These are phyloP conservation scores for Aleiodes testaceus DNA, from an alignment of 2,888 invertebrate genomes.

Conservation along the genomic window DNA sequence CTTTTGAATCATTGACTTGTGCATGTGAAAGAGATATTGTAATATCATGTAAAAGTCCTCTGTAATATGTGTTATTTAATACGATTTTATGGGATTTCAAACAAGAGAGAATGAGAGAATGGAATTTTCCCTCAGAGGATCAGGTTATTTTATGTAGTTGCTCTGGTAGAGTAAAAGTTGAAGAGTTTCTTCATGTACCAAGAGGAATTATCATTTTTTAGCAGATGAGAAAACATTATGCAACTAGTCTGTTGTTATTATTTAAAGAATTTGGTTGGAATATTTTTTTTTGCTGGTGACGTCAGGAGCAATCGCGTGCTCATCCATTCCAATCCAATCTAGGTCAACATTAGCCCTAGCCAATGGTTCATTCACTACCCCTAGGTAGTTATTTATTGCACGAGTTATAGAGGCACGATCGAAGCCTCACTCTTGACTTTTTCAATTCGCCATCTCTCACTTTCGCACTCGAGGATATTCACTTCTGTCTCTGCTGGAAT, in stretches of 20 bases:
- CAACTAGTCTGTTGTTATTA: too few species aligned
- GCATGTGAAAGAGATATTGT: conserved; percentile 24
- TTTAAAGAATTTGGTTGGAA: too few species aligned
- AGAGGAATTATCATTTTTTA: too few species aligned
- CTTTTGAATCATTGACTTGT: conserved; percentile 31
- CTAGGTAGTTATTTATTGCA: conserved; percentile 35
- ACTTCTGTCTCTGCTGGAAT: not conserved
- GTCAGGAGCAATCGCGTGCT: conserved; percentile 35
- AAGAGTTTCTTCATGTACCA: too few species aligned
- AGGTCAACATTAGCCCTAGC: conserved; percentile 46
- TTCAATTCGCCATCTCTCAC: not conserved
- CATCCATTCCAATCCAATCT: conserved; percentile 42
- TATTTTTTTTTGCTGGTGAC: conserved; percentile 14
- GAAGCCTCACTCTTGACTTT: not conserved
- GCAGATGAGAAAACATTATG: too few species aligned
- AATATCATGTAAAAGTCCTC: conserved; percentile 27
- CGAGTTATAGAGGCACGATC: conserved; percentile 9
- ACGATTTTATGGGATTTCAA: conserved; percentile 22
- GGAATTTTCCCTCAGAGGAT: not conserved
- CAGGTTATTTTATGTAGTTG: too few species aligned
- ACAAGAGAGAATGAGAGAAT: not conserved
- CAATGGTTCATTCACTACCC: conserved; percentile 40
- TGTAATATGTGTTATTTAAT: conserved; percentile 30
- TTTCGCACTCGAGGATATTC: not conserved
- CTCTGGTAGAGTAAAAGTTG: too few species aligned